Evolutionary conservation across 2,888 invertebrate genomes (phyloP).

Genomic region (Cremastinae sp.): DNA sequence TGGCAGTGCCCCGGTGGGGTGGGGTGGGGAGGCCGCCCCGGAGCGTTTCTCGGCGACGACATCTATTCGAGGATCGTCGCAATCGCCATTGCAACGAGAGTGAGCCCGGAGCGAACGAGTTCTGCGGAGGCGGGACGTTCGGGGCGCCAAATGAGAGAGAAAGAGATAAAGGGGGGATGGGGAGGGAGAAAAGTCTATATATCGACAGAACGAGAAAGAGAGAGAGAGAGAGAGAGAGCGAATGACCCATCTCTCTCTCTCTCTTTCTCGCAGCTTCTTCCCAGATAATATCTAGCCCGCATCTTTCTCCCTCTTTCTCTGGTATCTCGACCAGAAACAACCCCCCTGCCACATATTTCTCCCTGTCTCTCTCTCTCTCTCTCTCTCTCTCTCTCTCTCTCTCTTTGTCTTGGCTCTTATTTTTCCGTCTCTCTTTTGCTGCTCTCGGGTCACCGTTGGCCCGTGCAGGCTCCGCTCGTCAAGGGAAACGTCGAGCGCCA

Average conservation of each 20-base stretch:
- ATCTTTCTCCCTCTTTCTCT: slow-evolving; percentile 31
- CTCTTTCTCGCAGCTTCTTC: slow-evolving; percentile 9
- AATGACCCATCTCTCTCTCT: slow-evolving; percentile 7
- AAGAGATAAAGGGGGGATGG: slow-evolving; percentile 25
- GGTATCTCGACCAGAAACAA: slow-evolving; percentile 19
- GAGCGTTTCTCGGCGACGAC: slow-evolving; percentile 69
- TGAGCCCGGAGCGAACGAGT: background rate
- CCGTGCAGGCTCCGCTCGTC: slow-evolving; percentile 31
- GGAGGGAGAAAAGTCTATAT: too few relatives aligned
- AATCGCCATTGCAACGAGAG: slow-evolving; percentile 48
- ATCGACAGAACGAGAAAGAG: slow-evolving; percentile 19
- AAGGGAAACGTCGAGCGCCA: slow-evolving; percentile 63
- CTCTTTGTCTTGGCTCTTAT: slow-evolving; percentile 18
- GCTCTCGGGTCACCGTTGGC: slow-evolving; percentile 57
- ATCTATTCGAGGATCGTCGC: slow-evolving; percentile 38
- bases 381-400: slow-evolving; percentile 14
- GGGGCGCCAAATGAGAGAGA: slow-evolving; percentile 25
- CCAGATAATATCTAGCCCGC: slow-evolving; percentile 46
- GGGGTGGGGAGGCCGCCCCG: slow-evolving; percentile 69
- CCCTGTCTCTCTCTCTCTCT: slow-evolving; percentile 21
- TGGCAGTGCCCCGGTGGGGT: too few relatives aligned
- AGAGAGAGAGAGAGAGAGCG: slow-evolving; percentile 36
- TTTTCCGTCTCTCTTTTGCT: slow-evolving; percentile 40
- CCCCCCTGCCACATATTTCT: slow-evolving; percentile 20
- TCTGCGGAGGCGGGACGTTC: background rate